Evolutionary conservation across 2,797 vertebrate species (phyloP).

Genomic region (Mus minutoides): DNA sequence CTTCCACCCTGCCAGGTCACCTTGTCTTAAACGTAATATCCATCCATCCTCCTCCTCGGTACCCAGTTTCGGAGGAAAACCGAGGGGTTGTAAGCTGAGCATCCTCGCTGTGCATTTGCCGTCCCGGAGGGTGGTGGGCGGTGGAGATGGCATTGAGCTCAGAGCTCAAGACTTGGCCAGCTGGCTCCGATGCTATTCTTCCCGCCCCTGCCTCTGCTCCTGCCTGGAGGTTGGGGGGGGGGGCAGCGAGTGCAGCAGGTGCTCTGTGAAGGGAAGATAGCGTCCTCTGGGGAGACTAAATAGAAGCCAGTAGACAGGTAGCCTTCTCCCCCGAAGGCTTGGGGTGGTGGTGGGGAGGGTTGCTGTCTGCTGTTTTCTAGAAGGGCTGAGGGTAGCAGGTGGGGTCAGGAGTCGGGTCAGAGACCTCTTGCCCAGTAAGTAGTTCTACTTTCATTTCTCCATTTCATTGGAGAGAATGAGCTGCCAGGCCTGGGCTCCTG

Average conservation of each 20-base stretch:
- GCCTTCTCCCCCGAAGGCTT: neutral
- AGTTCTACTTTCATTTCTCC: slow-evolving; percentile 74
- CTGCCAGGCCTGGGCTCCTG: neutral
- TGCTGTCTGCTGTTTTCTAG: neutral
- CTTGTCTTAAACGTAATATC: neutral
- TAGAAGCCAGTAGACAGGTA: neutral
- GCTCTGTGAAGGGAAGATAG: neutral
- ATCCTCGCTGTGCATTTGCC: neutral
- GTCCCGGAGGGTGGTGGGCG: neutral
- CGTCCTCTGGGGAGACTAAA: neutral
- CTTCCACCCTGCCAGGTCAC: neutral
- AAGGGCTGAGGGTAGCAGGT: neutral
- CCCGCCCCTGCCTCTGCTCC: neutral
- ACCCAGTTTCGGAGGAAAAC: neutral
- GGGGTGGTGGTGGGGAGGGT: neutral
- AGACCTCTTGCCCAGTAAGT: neutral
- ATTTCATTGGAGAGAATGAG: neutral
- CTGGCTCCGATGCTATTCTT: neutral
- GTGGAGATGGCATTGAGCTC: neutral
- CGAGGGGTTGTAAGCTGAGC: neutral
- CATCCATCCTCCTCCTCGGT: neutral
- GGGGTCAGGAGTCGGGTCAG: neutral
- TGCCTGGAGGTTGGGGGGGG: neutral
- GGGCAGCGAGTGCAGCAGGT: neutral
- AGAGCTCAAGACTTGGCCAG: neutral